A percentile compares a stretch with the other conserved stretches of the same genome.
These are phyloP conservation scores for Benitochromis conjunctus DNA, from an alignment of 2,113 vertebrate genomes.

Conservation along the genomic window DNA sequence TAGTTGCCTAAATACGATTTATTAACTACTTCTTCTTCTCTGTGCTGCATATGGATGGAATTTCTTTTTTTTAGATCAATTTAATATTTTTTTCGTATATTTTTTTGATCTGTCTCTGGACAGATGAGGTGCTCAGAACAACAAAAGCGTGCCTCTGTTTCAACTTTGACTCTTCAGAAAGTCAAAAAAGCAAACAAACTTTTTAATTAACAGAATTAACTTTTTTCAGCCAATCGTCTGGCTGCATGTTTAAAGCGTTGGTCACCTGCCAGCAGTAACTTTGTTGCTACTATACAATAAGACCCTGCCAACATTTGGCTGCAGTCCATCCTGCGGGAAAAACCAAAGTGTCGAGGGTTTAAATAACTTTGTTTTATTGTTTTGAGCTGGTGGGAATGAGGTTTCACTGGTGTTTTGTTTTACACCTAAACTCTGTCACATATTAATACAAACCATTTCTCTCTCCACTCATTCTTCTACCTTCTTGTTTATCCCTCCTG, in stretches of 20 bases:
- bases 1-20: neutral
- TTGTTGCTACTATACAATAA: neutral
- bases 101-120: neutral
- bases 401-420: neutral
- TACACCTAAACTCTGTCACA: neutral
- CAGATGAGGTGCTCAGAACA: neutral
- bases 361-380: slow-evolving; percentile 11
- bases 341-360: neutral
- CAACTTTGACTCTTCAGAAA: neutral
- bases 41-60: neutral
- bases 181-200: neutral
- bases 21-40: neutral
- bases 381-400: slow-evolving; percentile 24
- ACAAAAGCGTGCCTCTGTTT: neutral
- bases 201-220: neutral
- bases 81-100: neutral
- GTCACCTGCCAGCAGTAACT: neutral
- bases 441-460: neutral
- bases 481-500: neutral
- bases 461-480: neutral
- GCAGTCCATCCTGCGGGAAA: neutral
- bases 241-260: neutral
- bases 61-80: neutral
- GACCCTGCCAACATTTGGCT: neutral
- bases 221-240: neutral